phyloP scores from a whole-genome alignment of 1,140 invertebrate species.

The Drosophila seguyi region DNA sequence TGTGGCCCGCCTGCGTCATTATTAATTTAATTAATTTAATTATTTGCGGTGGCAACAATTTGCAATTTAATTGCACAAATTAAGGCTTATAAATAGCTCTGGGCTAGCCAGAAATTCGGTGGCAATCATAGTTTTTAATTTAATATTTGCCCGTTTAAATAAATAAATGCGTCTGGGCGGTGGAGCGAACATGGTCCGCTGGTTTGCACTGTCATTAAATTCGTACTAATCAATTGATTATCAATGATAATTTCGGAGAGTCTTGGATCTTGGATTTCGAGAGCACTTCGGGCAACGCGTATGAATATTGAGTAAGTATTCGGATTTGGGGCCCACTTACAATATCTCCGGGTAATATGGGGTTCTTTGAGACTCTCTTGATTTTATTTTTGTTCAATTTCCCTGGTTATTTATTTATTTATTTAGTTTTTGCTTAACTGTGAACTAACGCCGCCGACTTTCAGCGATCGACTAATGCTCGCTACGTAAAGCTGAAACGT shows the following conservation, averaged over 20 bases:
- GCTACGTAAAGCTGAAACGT: constrained; percentile 77
- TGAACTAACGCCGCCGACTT: constrained; percentile 74
- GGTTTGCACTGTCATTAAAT: constrained; percentile 11
- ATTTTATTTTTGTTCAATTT: constrained; percentile 2
- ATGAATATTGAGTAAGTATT: neutral
- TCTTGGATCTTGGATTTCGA: neutral
- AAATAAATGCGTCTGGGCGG: neutral
- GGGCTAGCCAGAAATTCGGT: constrained; percentile 8
- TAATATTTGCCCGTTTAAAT: constrained; percentile 17
- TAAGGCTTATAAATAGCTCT: constrained; percentile 49
- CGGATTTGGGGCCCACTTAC: constrained; percentile 5
- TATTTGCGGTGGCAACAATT: constrained; percentile 60
- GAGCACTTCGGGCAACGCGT: neutral
- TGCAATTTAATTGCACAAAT: constrained; percentile 76
- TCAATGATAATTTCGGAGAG: constrained; percentile 10
- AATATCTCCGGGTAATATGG: neutral
- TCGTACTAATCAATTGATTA: constrained; percentile 43
- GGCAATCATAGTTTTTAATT: constrained; percentile 1
- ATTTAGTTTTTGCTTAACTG: constrained; percentile 35
- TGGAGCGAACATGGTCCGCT: neutral
- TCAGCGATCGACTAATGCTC: constrained; percentile 74
- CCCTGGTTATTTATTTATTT: constrained; percentile 1
- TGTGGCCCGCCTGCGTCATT: constrained; percentile 45
- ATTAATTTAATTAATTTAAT: constrained; percentile 76
- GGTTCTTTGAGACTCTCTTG: constrained; percentile 1